Conservation (phyloP, 2,113 vertebrate genomes). For the Todiramphus saurophagus region DNA sequence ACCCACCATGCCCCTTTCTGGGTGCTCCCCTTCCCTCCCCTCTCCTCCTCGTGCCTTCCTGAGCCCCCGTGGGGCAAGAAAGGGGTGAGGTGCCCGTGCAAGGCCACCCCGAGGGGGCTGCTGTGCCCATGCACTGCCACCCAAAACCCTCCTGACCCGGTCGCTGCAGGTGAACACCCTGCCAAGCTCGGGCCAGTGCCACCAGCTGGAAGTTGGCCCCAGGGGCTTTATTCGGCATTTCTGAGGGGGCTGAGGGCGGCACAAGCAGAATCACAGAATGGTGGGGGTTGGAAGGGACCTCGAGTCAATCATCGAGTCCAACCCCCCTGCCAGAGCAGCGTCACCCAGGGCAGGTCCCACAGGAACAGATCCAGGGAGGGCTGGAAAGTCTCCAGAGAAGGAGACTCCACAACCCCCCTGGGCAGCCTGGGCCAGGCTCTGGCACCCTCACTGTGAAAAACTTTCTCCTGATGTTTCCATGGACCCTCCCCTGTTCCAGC, state of each 20-base stretch:
- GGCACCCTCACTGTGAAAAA: no score
- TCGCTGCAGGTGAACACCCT: neutral
- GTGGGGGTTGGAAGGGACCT: neutral
- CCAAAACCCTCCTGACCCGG: neutral
- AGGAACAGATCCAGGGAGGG: no score
- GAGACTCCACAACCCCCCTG: no score
- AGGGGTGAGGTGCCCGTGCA: neutral
- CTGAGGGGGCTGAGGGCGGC: neutral
- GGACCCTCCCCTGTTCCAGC: no score
- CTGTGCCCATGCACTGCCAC: fast-evolving
- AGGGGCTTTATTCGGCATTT: neutral
- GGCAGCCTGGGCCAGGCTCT: no score
- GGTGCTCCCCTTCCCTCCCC: neutral
- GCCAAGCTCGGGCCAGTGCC: neutral
- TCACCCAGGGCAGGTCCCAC: no score
- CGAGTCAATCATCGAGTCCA: no score
- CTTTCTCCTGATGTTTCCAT: no score
- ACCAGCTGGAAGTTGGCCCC: neutral
- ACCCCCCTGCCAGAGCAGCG: no score
- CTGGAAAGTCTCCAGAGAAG: no score
- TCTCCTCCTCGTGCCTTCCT: no score
- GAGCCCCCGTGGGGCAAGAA: neutral
- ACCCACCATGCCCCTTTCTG: neutral
- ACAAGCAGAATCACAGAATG: neutral
- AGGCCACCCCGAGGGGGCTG: no score